Conservation (phyloP, 2,113 vertebrate species). For the Craseonycteris thonglongyai region DNA sequence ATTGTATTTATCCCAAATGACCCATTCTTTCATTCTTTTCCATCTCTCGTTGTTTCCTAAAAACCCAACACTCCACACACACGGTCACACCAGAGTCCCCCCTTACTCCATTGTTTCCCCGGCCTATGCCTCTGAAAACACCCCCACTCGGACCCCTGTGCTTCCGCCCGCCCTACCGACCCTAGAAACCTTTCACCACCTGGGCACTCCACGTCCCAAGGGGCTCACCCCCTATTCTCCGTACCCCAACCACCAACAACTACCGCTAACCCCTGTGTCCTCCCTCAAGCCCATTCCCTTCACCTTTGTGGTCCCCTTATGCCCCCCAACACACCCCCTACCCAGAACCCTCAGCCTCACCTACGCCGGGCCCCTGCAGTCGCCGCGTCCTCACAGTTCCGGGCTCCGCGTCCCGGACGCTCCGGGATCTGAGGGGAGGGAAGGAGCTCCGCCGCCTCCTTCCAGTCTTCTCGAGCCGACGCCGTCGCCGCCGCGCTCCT, state of each 20-base stretch:
- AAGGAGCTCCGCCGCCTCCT: constrained; percentile 11
- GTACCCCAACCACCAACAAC: constrained; percentile 27
- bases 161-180: neutral
- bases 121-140: constrained; percentile 31
- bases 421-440: constrained; percentile 36
- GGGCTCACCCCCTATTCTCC: neutral
- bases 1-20: constrained; percentile 5
- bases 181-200: constrained; percentile 1
- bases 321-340: neutral
- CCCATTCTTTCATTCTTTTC: constrained; percentile 19
- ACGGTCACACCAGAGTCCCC: neutral
- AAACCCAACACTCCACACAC: constrained; percentile 32
- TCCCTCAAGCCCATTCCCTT: neutral
- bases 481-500: neutral
- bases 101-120: constrained; percentile 41
- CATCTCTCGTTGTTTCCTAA: neutral
- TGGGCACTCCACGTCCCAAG: neutral
- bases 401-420: constrained; percentile 46
- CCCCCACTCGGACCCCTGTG: constrained; percentile 17
- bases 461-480: neutral
- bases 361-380: neutral
- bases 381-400: constrained; percentile 25
- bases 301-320: neutral
- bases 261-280: neutral
- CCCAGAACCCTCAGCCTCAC: neutral